These are phyloP conservation scores for Drosophila kikkawai DNA, from an alignment of 1,140 invertebrate genomes.

Conservation along the genomic window DNA sequence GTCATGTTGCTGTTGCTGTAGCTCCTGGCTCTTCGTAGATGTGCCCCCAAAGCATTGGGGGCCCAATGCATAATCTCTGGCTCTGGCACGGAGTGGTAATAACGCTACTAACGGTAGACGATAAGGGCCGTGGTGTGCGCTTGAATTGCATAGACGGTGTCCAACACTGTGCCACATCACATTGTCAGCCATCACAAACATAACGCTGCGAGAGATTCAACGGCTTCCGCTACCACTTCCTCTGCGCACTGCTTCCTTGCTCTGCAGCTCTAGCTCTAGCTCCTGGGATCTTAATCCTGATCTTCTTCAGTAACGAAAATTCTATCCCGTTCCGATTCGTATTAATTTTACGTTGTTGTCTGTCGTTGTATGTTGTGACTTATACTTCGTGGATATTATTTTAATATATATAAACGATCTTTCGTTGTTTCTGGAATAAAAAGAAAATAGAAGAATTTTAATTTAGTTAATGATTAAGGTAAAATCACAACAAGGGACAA, in stretches of 20 bases:
- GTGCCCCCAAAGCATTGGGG: conserved; percentile 84
- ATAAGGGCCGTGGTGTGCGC: conserved; percentile 59
- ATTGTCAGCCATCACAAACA: conserved; percentile 85
- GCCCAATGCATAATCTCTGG: conserved; percentile 80
- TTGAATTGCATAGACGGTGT: conserved; percentile 78
- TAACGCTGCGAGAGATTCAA: conserved; percentile 63
- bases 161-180: conserved; percentile 83
- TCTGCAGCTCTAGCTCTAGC: conserved; percentile 1
- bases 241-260: conserved; percentile 30
- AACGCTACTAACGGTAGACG: conserved; percentile 34
- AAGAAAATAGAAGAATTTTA: not conserved
- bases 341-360: conserved; percentile 34
- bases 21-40: conserved; percentile 49
- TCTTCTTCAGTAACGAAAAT: not conserved
- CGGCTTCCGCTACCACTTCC: conserved; percentile 35
- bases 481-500: not conserved
- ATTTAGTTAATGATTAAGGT: not conserved
- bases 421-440: conserved; percentile 24
- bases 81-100: conserved; percentile 53
- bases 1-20: conserved; percentile 57
- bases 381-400: conserved; percentile 27
- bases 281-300: conserved; percentile 9
- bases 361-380: conserved; percentile 60
- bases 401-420: conserved; percentile 23
- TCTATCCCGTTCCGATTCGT: conserved; percentile 23